Base-by-base conservation (phyloP, 2,797 vertebrate genomes). In the Hirundo rustica region DNA sequence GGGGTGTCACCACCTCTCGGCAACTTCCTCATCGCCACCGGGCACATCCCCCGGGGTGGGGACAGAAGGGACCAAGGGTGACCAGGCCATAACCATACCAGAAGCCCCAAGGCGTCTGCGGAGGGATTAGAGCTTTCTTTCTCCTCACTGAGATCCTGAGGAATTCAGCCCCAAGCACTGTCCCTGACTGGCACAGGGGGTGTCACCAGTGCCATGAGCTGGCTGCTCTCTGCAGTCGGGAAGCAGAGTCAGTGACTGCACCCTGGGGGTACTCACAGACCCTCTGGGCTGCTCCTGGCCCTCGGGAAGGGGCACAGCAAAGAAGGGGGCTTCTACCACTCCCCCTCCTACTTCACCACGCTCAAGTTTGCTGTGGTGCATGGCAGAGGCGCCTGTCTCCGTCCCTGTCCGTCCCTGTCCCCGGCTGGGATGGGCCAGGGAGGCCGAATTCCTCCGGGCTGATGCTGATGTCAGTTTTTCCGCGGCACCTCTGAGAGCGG, bases 391-490 rank as follows among this genome's bases (percentile, higher is more conserved):
- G 74, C 38, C 84, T 42, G 36, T 60, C n/a, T 15, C 57, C 0
- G 2, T 77, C 70, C 30, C 57, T 71, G 84, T 86, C 84, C n/a
- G n/a, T n/a, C n/a, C 34, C 57, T 71, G 84, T 86, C 84, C 73
- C 53, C 42, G 23, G n/a, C 48, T 10, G 15, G 89, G 91, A 65
- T 71, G 79, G 73, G 40, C 68, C 42, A 34, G 45, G 42, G 65
- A 2, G 3, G 71, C 54, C 8, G 13, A 80, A 95, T 97, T 94
- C 94, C 91, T 96, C 32, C 0, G 1, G 50, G 86, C 78, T 72
- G 91, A 74, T 65, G 92, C 68, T 93, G 90, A 93, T 62, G 64
- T 92, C 71, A 60, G 4, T 82, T 95, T 96, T 96, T 93, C 93
- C 72, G 1, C 7, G 0, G 80, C 96, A 96, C 92, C 86, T 96